These are phyloP conservation scores for Tipula helvola DNA, from an alignment of 2,888 invertebrate species.

Conservation along the genomic window DNA sequence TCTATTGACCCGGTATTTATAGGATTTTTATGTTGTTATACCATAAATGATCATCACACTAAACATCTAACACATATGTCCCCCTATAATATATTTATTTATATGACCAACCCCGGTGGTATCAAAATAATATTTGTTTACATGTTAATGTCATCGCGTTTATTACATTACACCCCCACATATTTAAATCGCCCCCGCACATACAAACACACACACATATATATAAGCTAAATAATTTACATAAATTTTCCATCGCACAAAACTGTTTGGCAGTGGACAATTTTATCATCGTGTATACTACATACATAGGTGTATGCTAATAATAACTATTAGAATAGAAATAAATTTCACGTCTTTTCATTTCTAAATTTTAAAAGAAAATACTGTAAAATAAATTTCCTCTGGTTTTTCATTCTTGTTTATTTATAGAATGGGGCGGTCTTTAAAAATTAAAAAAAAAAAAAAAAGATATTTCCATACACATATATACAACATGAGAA, in stretches of 20 bases:
- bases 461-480: neutral
- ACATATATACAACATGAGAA: neutral
- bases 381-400: neutral
- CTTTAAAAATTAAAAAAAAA: conserved; percentile 4
- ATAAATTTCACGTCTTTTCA: neutral
- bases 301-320: neutral
- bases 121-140: neutral
- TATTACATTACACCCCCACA: neutral
- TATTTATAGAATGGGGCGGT: conserved; percentile 4
- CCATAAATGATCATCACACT: neutral
- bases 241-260: neutral
- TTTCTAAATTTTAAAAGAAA: neutral
- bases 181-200: neutral
- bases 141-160: neutral
- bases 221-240: neutral
- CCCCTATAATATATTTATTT: neutral
- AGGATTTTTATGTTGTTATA: neutral
- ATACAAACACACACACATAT: neutral
- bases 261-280: neutral
- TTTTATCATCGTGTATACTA: neutral
- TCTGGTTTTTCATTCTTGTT: neutral
- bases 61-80: neutral
- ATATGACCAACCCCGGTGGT: neutral
- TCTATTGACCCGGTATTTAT: neutral
- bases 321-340: neutral